Percentiles rank a stretch among this genome's conserved stretches.
Conservation (phyloP, 2,797 vertebrate genomes). For the Emys orbicularis region DNA sequence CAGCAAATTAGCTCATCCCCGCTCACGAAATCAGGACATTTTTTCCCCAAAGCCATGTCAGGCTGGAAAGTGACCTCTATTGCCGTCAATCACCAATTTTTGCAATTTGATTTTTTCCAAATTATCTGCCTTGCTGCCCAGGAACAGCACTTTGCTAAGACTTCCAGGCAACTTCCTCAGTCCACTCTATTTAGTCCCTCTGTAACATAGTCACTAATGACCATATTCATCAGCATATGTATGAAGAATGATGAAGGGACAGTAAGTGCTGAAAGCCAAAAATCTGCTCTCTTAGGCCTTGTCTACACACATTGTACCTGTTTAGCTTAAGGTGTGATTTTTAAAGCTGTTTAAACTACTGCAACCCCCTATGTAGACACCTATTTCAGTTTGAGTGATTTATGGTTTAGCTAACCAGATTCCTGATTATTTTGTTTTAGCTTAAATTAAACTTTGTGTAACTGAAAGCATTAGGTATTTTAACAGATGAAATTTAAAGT, state of each 20-base stretch:
- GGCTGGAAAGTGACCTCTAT: accelerated
- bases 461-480: neutral
- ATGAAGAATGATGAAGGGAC: accelerated
- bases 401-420: neutral
- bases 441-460: neutral
- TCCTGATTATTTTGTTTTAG: neutral
- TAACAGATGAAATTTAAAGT: neutral
- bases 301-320: neutral
- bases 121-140: neutral
- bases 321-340: neutral
- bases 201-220: accelerated
- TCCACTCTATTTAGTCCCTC: neutral
- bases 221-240: neutral
- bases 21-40: neutral
- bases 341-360: neutral
- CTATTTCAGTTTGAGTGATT: neutral
- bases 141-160: neutral
- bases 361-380: neutral
- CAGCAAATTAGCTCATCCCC: accelerated
- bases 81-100: neutral
- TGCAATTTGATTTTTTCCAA: neutral
- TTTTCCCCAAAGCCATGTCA: neutral
- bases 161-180: neutral
- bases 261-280: neutral
- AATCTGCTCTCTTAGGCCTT: neutral